Conservation (phyloP, 2,797 vertebrate species). For the Decapterus maruadsi region DNA sequence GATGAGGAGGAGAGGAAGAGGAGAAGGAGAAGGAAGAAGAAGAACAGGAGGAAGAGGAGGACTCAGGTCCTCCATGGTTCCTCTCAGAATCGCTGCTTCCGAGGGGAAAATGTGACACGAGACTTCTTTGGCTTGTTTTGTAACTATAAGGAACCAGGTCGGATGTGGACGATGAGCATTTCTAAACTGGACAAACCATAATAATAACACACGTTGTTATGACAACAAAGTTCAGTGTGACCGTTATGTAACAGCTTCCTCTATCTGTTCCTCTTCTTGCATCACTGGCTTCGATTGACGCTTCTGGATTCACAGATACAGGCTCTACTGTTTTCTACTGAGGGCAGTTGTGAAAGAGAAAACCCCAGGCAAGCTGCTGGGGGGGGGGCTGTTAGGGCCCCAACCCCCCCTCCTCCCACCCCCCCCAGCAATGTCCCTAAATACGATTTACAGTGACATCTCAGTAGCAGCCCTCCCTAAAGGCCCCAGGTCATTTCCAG, state of each 20-base stretch:
- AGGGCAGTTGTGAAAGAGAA: no score
- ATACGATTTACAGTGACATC: no score
- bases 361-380: no score
- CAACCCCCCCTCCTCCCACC: no score
- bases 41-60: no score
- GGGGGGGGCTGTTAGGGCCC: no score
- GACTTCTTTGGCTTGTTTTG: constrained; percentile 33
- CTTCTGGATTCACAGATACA: not conserved
- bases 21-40: no score
- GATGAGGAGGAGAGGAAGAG: no score
- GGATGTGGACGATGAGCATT: constrained; percentile 3
- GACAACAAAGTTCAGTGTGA: constrained; percentile 26
- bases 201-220: constrained; percentile 17
- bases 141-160: constrained; percentile 34
- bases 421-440: no score
- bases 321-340: not conserved
- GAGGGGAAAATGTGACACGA: not conserved
- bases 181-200: constrained; percentile 15
- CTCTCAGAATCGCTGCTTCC: not conserved
- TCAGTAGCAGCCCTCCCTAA: no score
- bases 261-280: not conserved
- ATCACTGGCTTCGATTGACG: not conserved
- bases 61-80: constrained; percentile 47
- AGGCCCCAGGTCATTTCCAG: no score
- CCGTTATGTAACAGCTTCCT: constrained; percentile 22